These are phyloP conservation scores for Butorides virescens DNA, from an alignment of 2,113 vertebrate genomes.

Conservation along the genomic window DNA sequence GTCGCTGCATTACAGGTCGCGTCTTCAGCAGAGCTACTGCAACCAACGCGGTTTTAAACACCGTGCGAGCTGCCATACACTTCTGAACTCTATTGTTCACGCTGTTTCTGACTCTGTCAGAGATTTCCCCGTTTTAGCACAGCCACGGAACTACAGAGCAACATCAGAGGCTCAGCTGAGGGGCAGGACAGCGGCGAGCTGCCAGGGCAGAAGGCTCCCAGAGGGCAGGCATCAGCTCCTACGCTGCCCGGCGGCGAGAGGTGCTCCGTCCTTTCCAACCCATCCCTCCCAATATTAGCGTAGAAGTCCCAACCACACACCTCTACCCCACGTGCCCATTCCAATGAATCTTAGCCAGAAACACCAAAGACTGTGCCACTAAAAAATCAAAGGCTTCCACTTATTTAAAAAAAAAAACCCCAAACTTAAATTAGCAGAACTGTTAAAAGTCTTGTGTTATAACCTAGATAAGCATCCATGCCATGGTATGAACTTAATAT, in stretches of 20 bases:
- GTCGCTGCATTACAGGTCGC: background rate
- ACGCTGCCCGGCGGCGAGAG: no score
- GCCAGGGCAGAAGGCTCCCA: background rate
- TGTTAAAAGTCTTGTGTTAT: background rate
- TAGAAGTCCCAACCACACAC: background rate
- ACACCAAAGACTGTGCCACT: background rate
- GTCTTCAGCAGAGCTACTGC: background rate
- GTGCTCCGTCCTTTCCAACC: background rate
- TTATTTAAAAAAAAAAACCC: background rate
- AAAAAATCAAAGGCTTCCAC: background rate
- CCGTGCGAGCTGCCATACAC: rapidly evolving
- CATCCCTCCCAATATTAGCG: background rate
- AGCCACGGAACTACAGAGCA: background rate
- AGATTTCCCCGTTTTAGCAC: background rate
- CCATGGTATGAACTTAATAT: background rate
- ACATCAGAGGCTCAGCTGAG: background rate
- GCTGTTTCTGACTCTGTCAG: background rate
- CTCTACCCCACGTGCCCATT: background rate
- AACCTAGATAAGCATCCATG: background rate
- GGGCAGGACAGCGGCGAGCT: background rate
- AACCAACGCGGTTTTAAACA: background rate
- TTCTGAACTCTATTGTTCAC: background rate
- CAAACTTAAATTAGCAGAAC: background rate
- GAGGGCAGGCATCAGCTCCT: background rate
- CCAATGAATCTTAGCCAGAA: background rate